Evolutionary conservation across 2,888 invertebrate genomes (phyloP).

Genomic region (Cataglyphis cursor): DNA sequence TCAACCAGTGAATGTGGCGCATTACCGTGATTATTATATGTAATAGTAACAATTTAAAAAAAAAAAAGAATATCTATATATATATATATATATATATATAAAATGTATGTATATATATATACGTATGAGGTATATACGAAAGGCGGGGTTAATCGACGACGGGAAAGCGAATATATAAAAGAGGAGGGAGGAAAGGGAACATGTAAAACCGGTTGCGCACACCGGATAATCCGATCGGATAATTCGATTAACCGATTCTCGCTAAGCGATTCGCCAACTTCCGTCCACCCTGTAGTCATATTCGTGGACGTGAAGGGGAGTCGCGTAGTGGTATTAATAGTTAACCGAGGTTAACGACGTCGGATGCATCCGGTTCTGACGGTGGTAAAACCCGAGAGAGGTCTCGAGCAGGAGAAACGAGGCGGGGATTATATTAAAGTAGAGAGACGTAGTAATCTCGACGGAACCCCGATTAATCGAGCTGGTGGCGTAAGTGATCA

Average conservation of each 20-base stretch:
- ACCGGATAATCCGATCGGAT: constrained; percentile 19
- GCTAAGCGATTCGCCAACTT: constrained; percentile 14
- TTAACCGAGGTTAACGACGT: constrained; percentile 45
- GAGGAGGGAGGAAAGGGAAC: not conserved
- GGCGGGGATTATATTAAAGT: constrained; percentile 22
- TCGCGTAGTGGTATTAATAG: constrained; percentile 20
- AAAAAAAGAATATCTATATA: constrained; percentile 59
- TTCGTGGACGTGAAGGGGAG: constrained; percentile 26
- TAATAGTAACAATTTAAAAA: constrained; percentile 81
- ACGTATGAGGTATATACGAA: constrained; percentile 75
- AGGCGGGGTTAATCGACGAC: constrained; percentile 68
- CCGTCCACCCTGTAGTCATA: constrained; percentile 20
- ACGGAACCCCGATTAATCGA: constrained; percentile 61
- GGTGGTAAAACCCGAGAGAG: not conserved
- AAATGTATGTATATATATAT: constrained; percentile 69
- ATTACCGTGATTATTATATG: constrained; percentile 85
- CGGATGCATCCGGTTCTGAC: constrained; percentile 9
- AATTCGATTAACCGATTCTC: constrained; percentile 48
- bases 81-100: constrained; percentile 67
- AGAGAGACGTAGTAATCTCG: constrained; percentile 31
- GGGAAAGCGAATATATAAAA: constrained; percentile 1
- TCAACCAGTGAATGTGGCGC: constrained; percentile 85
- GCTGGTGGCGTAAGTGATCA: constrained; percentile 62
- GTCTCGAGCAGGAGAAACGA: not conserved
- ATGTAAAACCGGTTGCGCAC: constrained; percentile 42